Evolutionary conservation across 2,113 vertebrate genomes (phyloP).

Genomic region (Rhipidura dahli): DNA sequence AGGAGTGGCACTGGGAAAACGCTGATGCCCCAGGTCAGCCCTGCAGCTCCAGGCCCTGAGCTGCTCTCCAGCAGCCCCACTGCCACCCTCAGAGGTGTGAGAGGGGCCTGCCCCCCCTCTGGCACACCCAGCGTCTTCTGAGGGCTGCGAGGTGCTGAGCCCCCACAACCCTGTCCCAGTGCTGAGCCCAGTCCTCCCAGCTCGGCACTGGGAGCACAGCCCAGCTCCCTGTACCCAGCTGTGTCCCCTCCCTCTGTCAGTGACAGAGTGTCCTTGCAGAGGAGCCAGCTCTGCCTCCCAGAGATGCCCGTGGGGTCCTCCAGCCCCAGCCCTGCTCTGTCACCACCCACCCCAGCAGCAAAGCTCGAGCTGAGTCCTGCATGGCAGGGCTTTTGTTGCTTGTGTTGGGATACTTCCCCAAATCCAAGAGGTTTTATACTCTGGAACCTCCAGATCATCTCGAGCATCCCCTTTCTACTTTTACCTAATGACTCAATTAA

Average conservation of each 20-base stretch:
- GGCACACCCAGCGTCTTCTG: background rate
- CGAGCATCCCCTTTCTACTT: background rate
- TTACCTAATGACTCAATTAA: background rate
- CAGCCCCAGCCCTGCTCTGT: background rate
- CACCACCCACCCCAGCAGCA: background rate
- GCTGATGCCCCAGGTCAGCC: fast-evolving
- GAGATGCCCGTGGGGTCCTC: background rate
- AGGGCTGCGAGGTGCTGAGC: background rate
- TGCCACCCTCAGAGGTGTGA: background rate
- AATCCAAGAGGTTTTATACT: background rate
- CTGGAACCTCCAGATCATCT: background rate
- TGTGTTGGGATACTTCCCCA: background rate
- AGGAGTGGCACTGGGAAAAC: background rate
- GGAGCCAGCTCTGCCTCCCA: background rate
- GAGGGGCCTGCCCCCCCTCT: background rate
- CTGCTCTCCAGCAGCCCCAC: fast-evolving
- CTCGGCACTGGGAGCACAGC: background rate
- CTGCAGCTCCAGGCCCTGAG: background rate
- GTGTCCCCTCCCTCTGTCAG: fast-evolving
- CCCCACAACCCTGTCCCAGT: background rate
- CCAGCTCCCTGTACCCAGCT: fast-evolving
- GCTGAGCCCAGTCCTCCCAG: background rate
- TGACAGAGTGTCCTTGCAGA: background rate
- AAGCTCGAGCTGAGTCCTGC: fast-evolving
- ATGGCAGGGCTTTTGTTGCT: background rate